A percentile compares a stretch with the other conserved stretches of the same genome.
Evolutionary conservation across 53 echinoderm and acorn worm species (phyloP).

Genomic region (Holothuria leucospilota): DNA sequence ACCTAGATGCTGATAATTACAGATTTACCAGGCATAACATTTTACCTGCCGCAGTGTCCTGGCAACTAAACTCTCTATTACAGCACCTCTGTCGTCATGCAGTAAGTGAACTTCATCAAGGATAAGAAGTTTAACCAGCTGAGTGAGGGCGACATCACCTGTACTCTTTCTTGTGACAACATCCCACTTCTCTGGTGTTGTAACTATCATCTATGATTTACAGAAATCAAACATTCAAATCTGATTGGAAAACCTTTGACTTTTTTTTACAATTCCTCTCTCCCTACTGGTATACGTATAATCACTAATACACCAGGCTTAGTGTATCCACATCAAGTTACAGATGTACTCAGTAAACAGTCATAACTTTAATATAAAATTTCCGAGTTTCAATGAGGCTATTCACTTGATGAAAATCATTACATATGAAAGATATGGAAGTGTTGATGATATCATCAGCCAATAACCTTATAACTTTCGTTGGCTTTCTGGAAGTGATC

Average conservation of each 20-base stretch:
- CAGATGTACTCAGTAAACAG: too few species aligned
- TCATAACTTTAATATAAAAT: too few species aligned
- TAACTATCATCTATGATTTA: conserved; percentile 85
- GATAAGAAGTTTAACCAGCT: conserved; percentile 90
- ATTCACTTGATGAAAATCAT: too few species aligned
- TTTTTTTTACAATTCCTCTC: background rate
- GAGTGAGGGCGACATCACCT: conserved; percentile 91
- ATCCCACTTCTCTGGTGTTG: conserved; percentile 99
- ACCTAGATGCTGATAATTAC: too few species aligned
- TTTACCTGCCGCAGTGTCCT: conserved; percentile 93
- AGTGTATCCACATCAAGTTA: too few species aligned
- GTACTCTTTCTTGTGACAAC: conserved; percentile 95
- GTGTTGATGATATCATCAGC: too few species aligned
- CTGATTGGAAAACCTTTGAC: background rate
- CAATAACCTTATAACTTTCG: too few species aligned
- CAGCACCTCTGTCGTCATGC: conserved; percentile 96
- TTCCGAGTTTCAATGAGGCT: too few species aligned
- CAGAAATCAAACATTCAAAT: background rate
- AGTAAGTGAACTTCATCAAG: conserved; percentile 98
- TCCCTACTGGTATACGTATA: background rate
- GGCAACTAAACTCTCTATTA: conserved; percentile 96
- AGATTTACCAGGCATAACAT: too few species aligned
- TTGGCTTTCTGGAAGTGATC: too few species aligned
- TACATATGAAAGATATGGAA: too few species aligned
- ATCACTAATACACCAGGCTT: background rate